Conservation (phyloP, 1,140 invertebrate species). For the Drosophila oshimai region DNA sequence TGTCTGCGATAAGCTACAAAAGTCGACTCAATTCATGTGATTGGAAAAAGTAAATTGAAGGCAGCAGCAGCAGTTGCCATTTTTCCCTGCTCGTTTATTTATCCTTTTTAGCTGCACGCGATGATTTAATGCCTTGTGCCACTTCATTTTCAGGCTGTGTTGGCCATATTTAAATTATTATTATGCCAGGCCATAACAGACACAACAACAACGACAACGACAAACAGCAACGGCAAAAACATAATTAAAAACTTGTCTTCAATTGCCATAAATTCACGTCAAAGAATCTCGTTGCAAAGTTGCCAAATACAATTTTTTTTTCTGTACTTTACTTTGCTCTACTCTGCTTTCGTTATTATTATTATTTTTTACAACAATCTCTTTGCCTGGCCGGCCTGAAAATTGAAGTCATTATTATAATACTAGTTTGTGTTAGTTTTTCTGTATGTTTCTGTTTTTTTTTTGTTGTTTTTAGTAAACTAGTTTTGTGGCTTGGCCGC, state of each 20-base stretch:
- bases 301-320: conserved; percentile 59
- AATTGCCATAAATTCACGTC: conserved; percentile 80
- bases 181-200: conserved; percentile 61
- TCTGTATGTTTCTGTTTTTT: conserved; percentile 21
- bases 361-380: conserved; percentile 71
- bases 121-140: conserved; percentile 76
- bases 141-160: conserved; percentile 65
- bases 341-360: conserved; percentile 42
- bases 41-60: conserved; percentile 41
- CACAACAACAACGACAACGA: conserved; percentile 12
- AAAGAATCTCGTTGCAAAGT: conserved; percentile 72
- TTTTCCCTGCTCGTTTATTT: conserved; percentile 37
- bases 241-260: conserved; percentile 81
- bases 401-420: conserved; percentile 77
- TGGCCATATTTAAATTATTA: conserved; percentile 74
- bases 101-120: conserved; percentile 76
- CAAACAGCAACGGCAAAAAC: conserved; percentile 41
- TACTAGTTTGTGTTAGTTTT: conserved; percentile 43
- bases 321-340: conserved; percentile 23
- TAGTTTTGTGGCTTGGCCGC: conserved; percentile 57
- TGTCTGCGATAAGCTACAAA: conserved; percentile 25
- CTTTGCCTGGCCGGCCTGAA: conserved; percentile 49
- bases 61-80: conserved; percentile 11
- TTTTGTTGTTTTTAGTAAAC: conserved; percentile 45
- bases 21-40: conserved; percentile 25